Evolutionary conservation across 2,888 invertebrate species (phyloP).

Genomic region (Smittia sp.): DNA sequence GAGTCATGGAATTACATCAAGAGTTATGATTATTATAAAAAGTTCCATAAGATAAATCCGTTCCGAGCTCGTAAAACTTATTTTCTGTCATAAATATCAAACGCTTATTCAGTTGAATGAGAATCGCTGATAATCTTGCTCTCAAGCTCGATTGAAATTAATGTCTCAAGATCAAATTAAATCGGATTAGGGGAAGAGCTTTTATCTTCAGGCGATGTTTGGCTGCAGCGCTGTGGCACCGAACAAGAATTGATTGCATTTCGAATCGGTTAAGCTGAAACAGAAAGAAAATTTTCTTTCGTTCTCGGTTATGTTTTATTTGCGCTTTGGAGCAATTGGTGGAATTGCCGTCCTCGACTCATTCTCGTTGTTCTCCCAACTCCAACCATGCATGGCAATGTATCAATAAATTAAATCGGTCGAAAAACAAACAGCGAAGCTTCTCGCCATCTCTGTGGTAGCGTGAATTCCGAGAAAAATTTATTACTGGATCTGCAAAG

Average conservation of each 20-base stretch:
- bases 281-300: neutral
- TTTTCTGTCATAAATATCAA: too few species aligned
- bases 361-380: neutral
- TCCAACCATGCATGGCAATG: neutral
- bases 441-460: neutral
- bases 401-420: constrained; percentile 6
- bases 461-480: constrained; percentile 4
- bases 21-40: too few species aligned
- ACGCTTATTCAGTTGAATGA: too few species aligned
- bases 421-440: neutral
- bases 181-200: neutral
- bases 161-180: constrained; percentile 5
- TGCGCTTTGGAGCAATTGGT: neutral
- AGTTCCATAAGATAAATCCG: too few species aligned
- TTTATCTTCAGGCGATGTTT: neutral
- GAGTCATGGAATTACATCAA: too few species aligned
- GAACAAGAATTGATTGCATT: constrained; percentile 5
- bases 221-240: neutral
- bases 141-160: neutral
- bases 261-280: neutral
- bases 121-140: neutral
- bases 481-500: constrained; percentile 33
- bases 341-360: neutral
- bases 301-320: neutral
- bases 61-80: too few species aligned